Evolutionary conservation across 2,797 vertebrate species (phyloP), one percentile per base, ranked within the genome.

Genomic region (Aphelocoma californica): DNA sequence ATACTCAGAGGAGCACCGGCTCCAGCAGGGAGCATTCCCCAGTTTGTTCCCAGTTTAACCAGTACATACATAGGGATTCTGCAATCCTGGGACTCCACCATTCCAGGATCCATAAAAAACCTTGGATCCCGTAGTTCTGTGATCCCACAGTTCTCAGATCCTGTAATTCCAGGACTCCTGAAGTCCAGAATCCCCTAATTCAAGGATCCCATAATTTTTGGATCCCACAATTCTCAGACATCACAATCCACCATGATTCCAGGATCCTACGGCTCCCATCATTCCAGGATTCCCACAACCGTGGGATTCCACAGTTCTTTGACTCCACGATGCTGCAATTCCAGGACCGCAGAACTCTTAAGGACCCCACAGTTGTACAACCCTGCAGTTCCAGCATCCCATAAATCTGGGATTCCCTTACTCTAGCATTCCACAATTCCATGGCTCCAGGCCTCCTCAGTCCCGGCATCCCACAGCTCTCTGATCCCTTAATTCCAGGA

Each of bases 381-480:
- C 8, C 38, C 38, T 36, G 9, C 25, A 7, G 9, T 42, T 31
- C 60, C 45, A n/a, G 42, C 5, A 64, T n/a, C 42, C 42, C 62
- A 13, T 18, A 25, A 45, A 9, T 31, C 42, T 16, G 19, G 7
- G 28, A 31, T 31, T 42, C 38, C 28, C 9, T 44, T 10, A 2
- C 12, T 36, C 34, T 2, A 9, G 34, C 19, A 45, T 29, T 32
- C 9, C 54, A 3, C 17, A 21, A 21, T 23, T 12, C 38, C 60
- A 12, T 1, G 5, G 7, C 13, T 42, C 10, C 10, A 23, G 26
- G 2, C 25, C 0, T 14, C 60, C 18, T 1, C 10, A 6, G 13
- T 18, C 18, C 28, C 51, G 13, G 7, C 2, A 28, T 5, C 24
- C 40, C 53, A 3, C 12, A 11, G 1, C 23, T 13, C 64, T 26